phyloP scores from a whole-genome alignment of 2,113 vertebrate species.

The Neodontobutis hainanensis region DNA sequence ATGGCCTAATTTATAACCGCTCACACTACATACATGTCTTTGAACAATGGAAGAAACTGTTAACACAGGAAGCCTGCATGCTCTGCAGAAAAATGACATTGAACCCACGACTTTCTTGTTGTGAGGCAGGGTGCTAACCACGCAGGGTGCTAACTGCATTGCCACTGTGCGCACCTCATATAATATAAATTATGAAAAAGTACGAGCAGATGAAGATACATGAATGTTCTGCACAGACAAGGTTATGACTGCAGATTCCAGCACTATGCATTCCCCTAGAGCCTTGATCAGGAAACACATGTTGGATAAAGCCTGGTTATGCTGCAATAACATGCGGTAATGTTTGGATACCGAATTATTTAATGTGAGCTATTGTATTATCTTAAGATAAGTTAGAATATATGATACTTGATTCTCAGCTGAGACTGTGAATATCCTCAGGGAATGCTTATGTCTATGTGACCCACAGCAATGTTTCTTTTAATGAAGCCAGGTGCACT shows the following conservation, averaged over 20 bases:
- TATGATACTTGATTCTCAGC: constrained; percentile 9
- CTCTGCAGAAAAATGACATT: too few relatives aligned
- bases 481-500: background rate
- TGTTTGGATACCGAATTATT: background rate
- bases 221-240: background rate
- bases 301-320: background rate
- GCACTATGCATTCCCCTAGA: constrained; percentile 53
- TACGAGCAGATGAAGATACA: background rate
- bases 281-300: constrained; percentile 27
- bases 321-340: background rate
- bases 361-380: background rate
- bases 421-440: constrained; percentile 11
- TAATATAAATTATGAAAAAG: background rate
- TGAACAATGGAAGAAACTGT: too few relatives aligned
- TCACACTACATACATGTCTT: too few relatives aligned
- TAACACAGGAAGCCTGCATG: too few relatives aligned
- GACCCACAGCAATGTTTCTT: constrained; percentile 4
- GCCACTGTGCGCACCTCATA: background rate
- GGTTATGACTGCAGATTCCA: background rate
- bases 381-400: background rate
- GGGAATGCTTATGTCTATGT: background rate
- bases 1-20: too few relatives aligned
- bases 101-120: background rate
- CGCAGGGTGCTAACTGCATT: background rate
- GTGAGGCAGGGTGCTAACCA: too few relatives aligned